A percentile compares a stretch with the other conserved stretches of the same genome.
Conservation (phyloP, 2,113 vertebrate species). For the Microtus oregoni region DNA sequence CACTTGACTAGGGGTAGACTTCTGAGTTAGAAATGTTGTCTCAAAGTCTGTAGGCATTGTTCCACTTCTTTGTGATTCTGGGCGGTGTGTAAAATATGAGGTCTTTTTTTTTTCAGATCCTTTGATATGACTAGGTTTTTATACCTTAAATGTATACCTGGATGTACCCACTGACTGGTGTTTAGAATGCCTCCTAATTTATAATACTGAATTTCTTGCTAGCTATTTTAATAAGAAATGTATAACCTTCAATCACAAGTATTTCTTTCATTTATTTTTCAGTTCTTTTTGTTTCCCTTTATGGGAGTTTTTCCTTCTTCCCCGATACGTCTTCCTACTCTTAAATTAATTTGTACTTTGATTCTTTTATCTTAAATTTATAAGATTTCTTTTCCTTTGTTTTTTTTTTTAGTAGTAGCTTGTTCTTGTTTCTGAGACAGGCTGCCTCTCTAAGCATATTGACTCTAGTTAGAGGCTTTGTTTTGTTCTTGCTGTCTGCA, state of each 20-base stretch:
- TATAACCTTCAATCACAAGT: not conserved
- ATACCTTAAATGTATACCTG: not conserved
- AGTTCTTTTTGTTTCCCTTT: not conserved
- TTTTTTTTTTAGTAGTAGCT: not conserved
- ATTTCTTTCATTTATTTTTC: not conserved
- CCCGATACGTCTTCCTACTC: not conserved
- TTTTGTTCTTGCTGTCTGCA: not conserved
- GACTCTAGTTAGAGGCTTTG: not conserved
- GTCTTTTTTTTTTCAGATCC: not conserved
- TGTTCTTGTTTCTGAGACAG: not conserved
- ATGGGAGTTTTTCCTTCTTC: not conserved
- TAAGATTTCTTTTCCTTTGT: not conserved
- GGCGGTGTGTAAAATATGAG: not conserved
- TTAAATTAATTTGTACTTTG: slow-evolving; percentile 16
- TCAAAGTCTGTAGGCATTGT: not conserved
- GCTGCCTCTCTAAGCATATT: not conserved
- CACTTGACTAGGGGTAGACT: not conserved
- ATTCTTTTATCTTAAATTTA: slow-evolving; percentile 15
- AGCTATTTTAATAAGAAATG: not conserved
- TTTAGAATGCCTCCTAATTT: not conserved
- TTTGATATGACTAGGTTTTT: not conserved
- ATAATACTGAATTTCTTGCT: not conserved
- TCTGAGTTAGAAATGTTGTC: not conserved
- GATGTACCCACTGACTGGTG: not conserved
- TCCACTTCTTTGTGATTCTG: not conserved